Percentiles rank a stretch among this genome's conserved stretches.
phyloP scores from a whole-genome alignment of 2,113 vertebrate species.

The Gorilla gorilla region DNA sequence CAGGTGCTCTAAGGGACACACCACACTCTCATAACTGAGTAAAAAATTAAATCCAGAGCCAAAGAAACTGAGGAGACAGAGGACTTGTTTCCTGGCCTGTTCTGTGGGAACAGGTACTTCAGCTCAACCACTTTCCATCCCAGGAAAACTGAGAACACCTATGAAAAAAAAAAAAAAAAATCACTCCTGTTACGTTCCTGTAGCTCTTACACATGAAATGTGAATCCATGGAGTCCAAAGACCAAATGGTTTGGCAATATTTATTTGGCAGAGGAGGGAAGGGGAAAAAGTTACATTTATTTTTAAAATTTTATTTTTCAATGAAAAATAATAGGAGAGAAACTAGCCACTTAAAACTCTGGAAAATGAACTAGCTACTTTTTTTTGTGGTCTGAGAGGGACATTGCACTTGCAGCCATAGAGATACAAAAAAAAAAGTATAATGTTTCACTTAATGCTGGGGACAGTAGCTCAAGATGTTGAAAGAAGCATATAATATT shows the following conservation, averaged over 20 bases:
- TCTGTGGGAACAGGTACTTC: background rate
- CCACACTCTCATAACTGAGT: rapidly evolving
- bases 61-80: background rate
- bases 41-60: background rate
- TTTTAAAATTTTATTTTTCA: constrained; percentile 1
- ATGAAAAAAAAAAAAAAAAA: too few relatives aligned
- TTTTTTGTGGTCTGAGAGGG: background rate
- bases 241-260: rapidly evolving
- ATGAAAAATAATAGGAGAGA: background rate
- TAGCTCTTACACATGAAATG: background rate
- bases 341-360: background rate
- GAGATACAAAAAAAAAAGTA: background rate
- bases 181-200: rapidly evolving
- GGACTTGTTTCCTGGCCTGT: background rate
- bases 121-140: background rate
- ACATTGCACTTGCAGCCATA: background rate
- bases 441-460: background rate
- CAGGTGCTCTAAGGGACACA: background rate
- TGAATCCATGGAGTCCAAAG: background rate
- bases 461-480: background rate
- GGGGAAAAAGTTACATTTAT: background rate
- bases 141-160: background rate
- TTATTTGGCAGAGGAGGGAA: background rate
- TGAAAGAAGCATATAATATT: constrained; percentile 37
- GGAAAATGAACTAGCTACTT: background rate